Evolutionary conservation across 2,888 invertebrate species (phyloP).

Genomic region (Chymomyza amoena): DNA sequence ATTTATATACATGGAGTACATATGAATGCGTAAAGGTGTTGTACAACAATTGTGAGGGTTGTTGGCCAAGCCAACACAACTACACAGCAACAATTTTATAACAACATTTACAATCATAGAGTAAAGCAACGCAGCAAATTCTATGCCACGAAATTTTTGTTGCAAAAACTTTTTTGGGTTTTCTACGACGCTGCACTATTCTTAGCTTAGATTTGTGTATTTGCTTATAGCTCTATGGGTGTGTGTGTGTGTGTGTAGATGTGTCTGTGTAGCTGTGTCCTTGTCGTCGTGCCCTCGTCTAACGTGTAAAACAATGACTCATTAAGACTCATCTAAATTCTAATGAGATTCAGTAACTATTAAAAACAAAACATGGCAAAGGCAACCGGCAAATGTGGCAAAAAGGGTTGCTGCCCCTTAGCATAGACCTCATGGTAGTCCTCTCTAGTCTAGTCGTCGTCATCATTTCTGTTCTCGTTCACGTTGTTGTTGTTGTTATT

Average conservation of each 20-base stretch:
- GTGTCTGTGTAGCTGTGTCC: constrained; percentile 1
- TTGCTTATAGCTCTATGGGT: constrained; percentile 8
- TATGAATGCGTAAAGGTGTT: neutral
- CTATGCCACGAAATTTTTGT: neutral
- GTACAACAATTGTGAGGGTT: constrained; percentile 3
- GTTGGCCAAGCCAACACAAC: constrained; percentile 10
- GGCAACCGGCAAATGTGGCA: constrained; percentile 44
- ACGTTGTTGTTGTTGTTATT: constrained; percentile 45
- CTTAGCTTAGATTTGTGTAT: constrained; percentile 27
- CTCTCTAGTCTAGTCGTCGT: neutral
- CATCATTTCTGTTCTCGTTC: neutral
- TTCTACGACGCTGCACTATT: constrained; percentile 64
- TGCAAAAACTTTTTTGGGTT: constrained; percentile 45
- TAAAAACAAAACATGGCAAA: constrained; percentile 70
- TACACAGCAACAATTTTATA: constrained; percentile 26
- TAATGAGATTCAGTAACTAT: constrained; percentile 79
- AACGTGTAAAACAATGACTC: constrained; percentile 78
- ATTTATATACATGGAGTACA: too few relatives aligned
- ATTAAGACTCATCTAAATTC: constrained; percentile 79
- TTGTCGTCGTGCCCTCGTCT: constrained; percentile 45
- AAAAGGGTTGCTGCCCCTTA: constrained; percentile 55
- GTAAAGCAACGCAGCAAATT: neutral
- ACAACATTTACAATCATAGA: neutral
- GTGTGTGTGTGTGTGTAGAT: constrained; percentile 5
- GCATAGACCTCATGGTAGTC: neutral